Conservation (phyloP, 2,888 invertebrate species). For the Acrobasis repandana region DNA sequence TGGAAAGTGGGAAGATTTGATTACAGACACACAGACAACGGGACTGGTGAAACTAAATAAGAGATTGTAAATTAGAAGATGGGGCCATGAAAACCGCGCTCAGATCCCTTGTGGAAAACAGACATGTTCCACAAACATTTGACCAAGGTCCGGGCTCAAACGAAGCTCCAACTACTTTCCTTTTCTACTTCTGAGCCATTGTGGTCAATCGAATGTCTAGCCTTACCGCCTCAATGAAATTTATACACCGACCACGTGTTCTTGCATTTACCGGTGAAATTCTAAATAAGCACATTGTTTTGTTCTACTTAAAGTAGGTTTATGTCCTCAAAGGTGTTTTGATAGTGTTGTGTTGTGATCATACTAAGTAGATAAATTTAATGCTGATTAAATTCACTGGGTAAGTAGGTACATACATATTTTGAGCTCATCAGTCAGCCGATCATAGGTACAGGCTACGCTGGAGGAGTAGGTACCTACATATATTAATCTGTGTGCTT, state of each 20-base stretch:
- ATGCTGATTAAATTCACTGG: too few relatives aligned
- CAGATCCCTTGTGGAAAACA: constrained; percentile 9
- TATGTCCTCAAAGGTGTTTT: too few relatives aligned
- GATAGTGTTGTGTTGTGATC: too few relatives aligned
- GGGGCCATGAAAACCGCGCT: neutral
- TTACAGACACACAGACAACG: too few relatives aligned
- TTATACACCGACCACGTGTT: constrained; percentile 36
- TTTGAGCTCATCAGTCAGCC: too few relatives aligned
- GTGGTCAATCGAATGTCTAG: constrained; percentile 68
- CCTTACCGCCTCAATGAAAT: constrained; percentile 54
- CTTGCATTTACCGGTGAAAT: constrained; percentile 28
- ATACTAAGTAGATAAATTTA: too few relatives aligned
- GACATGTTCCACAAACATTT: constrained; percentile 72
- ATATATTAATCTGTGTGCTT: too few relatives aligned
- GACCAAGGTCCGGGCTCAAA: constrained; percentile 33
- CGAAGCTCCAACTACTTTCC: constrained; percentile 59
- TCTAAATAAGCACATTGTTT: constrained; percentile 18
- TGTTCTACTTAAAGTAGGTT: constrained; percentile 7
- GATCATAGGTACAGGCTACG: too few relatives aligned
- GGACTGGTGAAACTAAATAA: too few relatives aligned
- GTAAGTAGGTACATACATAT: too few relatives aligned
- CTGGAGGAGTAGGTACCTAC: too few relatives aligned
- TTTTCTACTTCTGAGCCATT: constrained; percentile 69
- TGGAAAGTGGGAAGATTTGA: too few relatives aligned
- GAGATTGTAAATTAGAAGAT: neutral